Percentiles rank a stretch among this genome's conserved stretches.
These are phyloP conservation scores for Gadopsis marmoratus DNA, from an alignment of 2,797 vertebrate species.

Conservation along the genomic window DNA sequence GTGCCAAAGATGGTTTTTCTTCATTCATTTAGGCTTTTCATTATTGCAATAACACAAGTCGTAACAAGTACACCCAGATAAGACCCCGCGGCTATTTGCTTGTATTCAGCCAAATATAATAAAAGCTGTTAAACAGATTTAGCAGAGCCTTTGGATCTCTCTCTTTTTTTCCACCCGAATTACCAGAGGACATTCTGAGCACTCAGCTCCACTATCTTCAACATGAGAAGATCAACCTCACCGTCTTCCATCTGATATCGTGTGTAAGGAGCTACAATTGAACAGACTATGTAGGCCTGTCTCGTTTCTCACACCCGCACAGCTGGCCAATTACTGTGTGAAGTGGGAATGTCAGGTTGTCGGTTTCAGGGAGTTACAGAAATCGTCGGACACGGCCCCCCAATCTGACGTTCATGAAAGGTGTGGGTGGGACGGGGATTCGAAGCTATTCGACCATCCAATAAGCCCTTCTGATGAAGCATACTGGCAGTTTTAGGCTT, in stretches of 20 bases:
- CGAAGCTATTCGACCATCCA: too few species aligned
- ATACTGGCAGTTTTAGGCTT: too few species aligned
- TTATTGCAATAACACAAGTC: conserved; percentile 12
- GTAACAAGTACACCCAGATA: conserved; percentile 20
- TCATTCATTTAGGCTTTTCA: conserved; percentile 4
- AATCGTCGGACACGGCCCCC: too few species aligned
- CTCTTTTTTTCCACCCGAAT: conserved; percentile 14
- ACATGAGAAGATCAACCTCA: conserved; percentile 7
- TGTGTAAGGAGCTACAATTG: background rate
- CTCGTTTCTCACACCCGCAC: too few species aligned
- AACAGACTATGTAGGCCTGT: background rate
- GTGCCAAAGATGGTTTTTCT: background rate
- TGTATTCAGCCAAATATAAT: conserved; percentile 42
- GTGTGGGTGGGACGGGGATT: too few species aligned
- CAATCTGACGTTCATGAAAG: too few species aligned
- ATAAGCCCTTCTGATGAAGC: too few species aligned
- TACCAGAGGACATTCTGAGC: conserved; percentile 42
- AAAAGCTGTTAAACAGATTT: conserved; percentile 51
- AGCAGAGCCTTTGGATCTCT: conserved; percentile 28
- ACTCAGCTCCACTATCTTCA: background rate
- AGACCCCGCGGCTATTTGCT: conserved; percentile 13
- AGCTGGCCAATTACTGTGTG: too few species aligned
- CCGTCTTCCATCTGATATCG: background rate
- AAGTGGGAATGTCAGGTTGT: too few species aligned
- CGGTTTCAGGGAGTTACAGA: too few species aligned